Evolutionary conservation across 2,797 vertebrate genomes (phyloP), one percentile per base, ranked within the genome.

Genomic region (Arctocebus calabarensis): DNA sequence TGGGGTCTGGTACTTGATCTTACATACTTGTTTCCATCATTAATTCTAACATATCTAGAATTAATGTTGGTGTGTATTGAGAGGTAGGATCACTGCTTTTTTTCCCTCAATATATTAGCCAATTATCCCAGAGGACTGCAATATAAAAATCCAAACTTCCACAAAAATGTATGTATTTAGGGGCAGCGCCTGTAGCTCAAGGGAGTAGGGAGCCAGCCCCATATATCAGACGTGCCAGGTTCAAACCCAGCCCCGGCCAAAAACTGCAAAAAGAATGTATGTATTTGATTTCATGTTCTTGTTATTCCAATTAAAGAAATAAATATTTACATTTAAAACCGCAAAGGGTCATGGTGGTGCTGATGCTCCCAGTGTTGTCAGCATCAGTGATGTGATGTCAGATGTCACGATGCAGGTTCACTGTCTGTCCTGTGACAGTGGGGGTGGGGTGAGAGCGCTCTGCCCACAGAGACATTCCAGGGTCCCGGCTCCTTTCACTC

Each of bases 381-480:
- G 40, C 2, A 10, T 34, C 4, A 0, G 12, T 37, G 64, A n/a
- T 1, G 25, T 4, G 5, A 2, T 19, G 16, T 2, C 32, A 1
- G 0, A 2, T 0, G 1, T 20, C 11, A 3, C 1, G 0, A 0
- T 0, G 17, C n/a, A 16, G 19, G 5, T 22, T 34, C 0, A 0
- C 0, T 17, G 3, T 4, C 22, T 14, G 2, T 14, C 48, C 48
- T 27, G 5, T 3, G 4, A 52, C 48, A 6, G 77, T 0, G 5
- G 43, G 43, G 23, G 1, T 0, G 48, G 23, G 19, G 10, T 3
- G 2, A 5, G 14, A 37, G 7, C 1, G 3, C 2, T 29, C 29
- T 4, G 32, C 23, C 52, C 20, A 1, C 0, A n/a, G 3, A 45
- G 25, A 32, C 68, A 19, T 1, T 29, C 3, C 0, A 4, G 52